Conservation (phyloP, 2,797 vertebrate genomes). For the Margarornis squamiger region DNA sequence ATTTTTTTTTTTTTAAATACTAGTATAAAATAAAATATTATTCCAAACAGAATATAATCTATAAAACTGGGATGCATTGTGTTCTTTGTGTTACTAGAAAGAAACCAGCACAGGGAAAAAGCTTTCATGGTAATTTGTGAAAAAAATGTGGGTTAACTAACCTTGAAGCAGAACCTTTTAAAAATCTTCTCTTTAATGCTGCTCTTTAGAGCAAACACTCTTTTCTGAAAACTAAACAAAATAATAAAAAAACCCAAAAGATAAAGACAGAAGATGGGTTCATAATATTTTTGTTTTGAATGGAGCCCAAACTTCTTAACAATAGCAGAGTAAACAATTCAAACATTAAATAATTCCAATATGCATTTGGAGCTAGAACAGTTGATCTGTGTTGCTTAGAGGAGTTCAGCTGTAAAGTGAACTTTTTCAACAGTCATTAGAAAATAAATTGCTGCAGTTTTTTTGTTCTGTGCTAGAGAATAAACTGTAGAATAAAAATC, state of each 20-base stretch:
- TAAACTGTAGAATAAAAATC: background rate
- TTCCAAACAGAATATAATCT: slow-evolving; percentile 5
- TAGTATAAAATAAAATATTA: slow-evolving; percentile 29
- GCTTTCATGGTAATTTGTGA: slow-evolving; percentile 36
- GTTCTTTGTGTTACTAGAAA: slow-evolving; percentile 24
- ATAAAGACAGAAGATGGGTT: background rate
- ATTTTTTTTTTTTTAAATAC: background rate
- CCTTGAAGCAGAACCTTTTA: slow-evolving; percentile 60
- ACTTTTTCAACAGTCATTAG: background rate
- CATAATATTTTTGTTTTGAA: background rate
- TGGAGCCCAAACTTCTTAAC: background rate
- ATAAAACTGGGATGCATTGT: background rate
- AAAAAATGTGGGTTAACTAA: slow-evolving; percentile 48
- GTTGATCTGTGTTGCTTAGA: background rate
- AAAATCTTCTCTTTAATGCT: slow-evolving; percentile 1
- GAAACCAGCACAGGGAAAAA: background rate
- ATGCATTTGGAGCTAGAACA: background rate
- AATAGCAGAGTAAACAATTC: background rate
- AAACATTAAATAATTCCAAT: background rate
- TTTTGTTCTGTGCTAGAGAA: background rate
- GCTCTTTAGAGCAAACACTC: background rate
- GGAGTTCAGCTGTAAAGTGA: background rate
- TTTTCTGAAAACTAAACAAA: background rate
- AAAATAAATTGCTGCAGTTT: background rate
- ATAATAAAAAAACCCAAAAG: background rate